Percentiles rank a stretch among this genome's conserved stretches.
These are phyloP conservation scores for Caenorhabditis briggsae DNA, from an alignment of 1,140 invertebrate genomes.

Conservation along the genomic window DNA sequence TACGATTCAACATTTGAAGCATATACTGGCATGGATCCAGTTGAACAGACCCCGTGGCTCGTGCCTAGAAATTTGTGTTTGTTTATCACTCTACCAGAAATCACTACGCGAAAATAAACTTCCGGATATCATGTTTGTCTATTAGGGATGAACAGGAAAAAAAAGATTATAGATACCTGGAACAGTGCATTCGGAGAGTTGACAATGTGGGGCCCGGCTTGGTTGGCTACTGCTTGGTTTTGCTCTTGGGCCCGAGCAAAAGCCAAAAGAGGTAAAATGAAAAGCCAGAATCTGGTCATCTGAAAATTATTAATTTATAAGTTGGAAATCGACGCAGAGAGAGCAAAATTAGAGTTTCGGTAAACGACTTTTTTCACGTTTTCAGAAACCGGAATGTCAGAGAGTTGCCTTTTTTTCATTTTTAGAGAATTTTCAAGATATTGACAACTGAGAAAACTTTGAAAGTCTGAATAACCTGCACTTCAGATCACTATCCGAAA, in stretches of 20 bases:
- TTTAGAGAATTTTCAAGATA: too few species aligned
- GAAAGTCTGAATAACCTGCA: too few species aligned
- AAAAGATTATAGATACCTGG: slow-evolving; percentile 28
- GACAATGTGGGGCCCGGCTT: slow-evolving; percentile 42
- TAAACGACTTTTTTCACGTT: too few species aligned
- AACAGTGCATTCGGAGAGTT: slow-evolving; percentile 56
- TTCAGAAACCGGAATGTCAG: too few species aligned
- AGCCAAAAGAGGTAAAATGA: not conserved
- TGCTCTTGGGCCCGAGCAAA: slow-evolving; percentile 13
- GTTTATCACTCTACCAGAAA: slow-evolving; percentile 2
- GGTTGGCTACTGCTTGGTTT: not conserved
- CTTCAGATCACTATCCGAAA: too few species aligned
- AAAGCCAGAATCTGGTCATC: slow-evolving; percentile 20
- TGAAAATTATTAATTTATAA: not conserved
- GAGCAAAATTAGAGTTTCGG: too few species aligned
- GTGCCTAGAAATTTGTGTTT: slow-evolving; percentile 54
- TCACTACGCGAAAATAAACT: not conserved
- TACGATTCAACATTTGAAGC: slow-evolving; percentile 69
- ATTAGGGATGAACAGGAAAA: not conserved
- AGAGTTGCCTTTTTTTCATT: too few species aligned
- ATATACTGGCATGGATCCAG: slow-evolving; percentile 73
- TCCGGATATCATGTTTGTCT: slow-evolving; percentile 41
- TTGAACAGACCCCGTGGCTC: slow-evolving; percentile 61
- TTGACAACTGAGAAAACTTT: too few species aligned
- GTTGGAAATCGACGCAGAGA: not conserved